Evolutionary conservation across 2,113 vertebrate genomes (phyloP), one percentile per base, ranked within the genome.

Genomic region (Paratilapia polleni): DNA sequence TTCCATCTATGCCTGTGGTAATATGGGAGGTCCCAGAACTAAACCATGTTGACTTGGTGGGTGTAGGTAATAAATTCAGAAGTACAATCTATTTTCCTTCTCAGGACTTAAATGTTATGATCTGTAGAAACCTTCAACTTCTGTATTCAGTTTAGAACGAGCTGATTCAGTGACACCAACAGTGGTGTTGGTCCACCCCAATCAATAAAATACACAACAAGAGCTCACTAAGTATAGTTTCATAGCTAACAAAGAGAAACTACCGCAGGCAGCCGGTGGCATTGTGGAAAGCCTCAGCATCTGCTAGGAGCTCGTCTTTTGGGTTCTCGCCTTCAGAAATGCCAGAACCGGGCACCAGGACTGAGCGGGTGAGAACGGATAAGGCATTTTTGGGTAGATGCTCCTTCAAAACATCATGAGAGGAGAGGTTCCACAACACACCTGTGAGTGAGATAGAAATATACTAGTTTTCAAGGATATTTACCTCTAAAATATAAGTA

Each of bases 341-440:
- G n/a, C 97, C 98, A 0, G 98, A 98, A 64, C 96, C 96, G 12
- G 98, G 98, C 85, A 99, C 96, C 79, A 99, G 93, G 74, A 98
- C 94, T 0, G 81, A 93, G 49, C 96, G 92, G 0, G 97, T 99
- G 86, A 99, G 91, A 0, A 92, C 94, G 1, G 94, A 28, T 24
- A 97, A 89, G 19, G 94, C 95, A 28, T 96, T 94, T 64, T 83
- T 93, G 70, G 96, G 85, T 73, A 99, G 91, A 36, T 92, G 58
- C 58, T 97, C 93, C 91, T 99, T 99, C 92, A 99, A 94, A 59
- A 96, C 92, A 89, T 99, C 97, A n/a, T 96, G 97, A 77, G 98
- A 98, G 3, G 98, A 99, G 85, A 99, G 95, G 92, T 99, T 99
- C 98, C 98, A 99, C 86, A 99, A 79, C 85, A 99, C 94, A 79